Conservation (phyloP, 2,888 invertebrate genomes). For the Philereme vetulata region DNA sequence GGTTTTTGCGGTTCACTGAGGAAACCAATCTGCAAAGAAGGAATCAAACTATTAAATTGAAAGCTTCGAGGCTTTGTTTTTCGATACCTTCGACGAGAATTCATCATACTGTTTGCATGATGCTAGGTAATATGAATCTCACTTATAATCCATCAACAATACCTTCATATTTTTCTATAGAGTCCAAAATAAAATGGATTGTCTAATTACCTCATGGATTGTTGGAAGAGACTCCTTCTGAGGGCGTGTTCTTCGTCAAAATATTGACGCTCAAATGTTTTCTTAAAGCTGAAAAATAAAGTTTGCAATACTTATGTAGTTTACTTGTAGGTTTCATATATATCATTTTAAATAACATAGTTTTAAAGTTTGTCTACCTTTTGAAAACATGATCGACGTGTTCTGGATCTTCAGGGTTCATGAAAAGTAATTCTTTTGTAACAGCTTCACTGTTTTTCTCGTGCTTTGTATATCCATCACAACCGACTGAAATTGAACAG, state of each 20-base stretch:
- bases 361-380: background rate
- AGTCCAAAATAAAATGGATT: too few relatives aligned
- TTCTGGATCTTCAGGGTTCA: background rate
- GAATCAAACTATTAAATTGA: too few relatives aligned
- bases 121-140: too few relatives aligned
- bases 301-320: background rate
- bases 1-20: conserved; percentile 51
- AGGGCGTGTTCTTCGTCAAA: background rate
- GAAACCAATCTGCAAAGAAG: conserved; percentile 4
- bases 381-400: background rate
- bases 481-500: background rate
- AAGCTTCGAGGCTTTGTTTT: too few relatives aligned
- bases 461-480: conserved; percentile 46
- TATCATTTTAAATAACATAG: too few relatives aligned
- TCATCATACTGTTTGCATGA: too few relatives aligned
- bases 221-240: background rate
- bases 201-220: background rate
- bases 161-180: too few relatives aligned
- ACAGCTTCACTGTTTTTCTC: conserved; percentile 48
- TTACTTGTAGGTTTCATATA: too few relatives aligned
- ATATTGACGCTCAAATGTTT: background rate
- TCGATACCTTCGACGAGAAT: too few relatives aligned
- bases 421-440: conserved; percentile 44
- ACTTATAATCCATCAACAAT: too few relatives aligned
- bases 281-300: background rate